Percentiles rank a stretch among this genome's conserved stretches.
Evolutionary conservation across 2,797 vertebrate genomes (phyloP).

Genomic region (Micrastur ruficollis): DNA sequence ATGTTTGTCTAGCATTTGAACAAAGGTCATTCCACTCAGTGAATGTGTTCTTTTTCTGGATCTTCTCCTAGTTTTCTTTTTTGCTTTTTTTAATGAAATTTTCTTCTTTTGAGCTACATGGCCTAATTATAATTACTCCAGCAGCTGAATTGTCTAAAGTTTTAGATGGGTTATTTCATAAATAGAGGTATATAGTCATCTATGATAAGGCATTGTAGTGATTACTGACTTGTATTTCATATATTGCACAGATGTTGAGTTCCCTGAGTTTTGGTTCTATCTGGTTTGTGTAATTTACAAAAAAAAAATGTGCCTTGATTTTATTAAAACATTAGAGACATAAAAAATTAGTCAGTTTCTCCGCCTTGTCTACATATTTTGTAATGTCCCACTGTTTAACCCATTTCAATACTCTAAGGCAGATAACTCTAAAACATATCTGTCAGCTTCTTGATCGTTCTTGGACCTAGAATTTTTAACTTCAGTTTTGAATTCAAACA

Average conservation of each 20-base stretch:
- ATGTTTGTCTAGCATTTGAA: neutral
- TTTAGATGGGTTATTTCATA: neutral
- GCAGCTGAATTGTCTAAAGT: neutral
- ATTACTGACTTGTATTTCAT: neutral
- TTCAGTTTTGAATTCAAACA: neutral
- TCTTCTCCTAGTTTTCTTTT: neutral
- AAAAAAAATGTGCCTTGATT: neutral
- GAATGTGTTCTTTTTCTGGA: neutral
- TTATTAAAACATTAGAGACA: neutral
- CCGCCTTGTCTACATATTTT: neutral
- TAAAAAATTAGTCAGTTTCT: neutral
- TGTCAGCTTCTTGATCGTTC: neutral
- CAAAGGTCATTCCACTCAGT: neutral
- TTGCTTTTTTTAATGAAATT: neutral
- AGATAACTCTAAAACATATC: neutral
- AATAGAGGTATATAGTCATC: neutral
- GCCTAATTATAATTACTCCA: neutral
- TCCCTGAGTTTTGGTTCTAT: neutral
- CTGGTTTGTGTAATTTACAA: neutral
- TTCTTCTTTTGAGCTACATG: neutral
- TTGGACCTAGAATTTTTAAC: neutral
- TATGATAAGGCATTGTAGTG: neutral
- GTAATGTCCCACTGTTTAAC: neutral
- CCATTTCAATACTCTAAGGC: neutral
- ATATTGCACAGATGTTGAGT: neutral